Conservation (phyloP, 2,797 vertebrate species). For the Epinephelus malabaricus region DNA sequence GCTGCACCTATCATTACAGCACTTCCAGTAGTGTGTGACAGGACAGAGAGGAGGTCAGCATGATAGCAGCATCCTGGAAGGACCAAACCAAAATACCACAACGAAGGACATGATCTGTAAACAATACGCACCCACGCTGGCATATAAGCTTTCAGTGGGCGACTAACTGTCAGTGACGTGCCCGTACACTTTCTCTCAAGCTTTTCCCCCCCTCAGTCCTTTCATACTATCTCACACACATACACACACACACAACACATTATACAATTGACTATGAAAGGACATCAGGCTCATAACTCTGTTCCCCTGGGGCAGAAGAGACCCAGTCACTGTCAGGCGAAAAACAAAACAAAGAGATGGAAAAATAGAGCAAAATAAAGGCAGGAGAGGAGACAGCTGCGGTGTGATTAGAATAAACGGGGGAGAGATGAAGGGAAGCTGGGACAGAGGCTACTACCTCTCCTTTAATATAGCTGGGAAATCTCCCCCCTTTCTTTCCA, state of each 20-base stretch:
- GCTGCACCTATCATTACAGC: slow-evolving; percentile 58
- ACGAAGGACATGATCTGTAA: slow-evolving; percentile 76
- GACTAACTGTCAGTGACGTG: slow-evolving; percentile 64
- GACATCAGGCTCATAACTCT: slow-evolving; percentile 86
- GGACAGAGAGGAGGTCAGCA: slow-evolving; percentile 76
- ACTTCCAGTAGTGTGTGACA: slow-evolving; percentile 77
- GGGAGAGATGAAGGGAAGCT: slow-evolving; percentile 79
- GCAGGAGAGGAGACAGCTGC: slow-evolving; percentile 79
- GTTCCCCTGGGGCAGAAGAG: slow-evolving; percentile 81
- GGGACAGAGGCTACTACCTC: slow-evolving; percentile 81
- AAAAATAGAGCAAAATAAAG: slow-evolving; percentile 85
- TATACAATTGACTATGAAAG: slow-evolving; percentile 86
- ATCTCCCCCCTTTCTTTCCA: slow-evolving; percentile 75
- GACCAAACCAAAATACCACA: slow-evolving; percentile 78
- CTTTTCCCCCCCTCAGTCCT: slow-evolving; percentile 14
- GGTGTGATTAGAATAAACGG: slow-evolving; percentile 89
- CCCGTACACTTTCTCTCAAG: slow-evolving; percentile 58
- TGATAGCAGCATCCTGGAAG: slow-evolving; percentile 83
- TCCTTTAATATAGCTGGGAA: slow-evolving; percentile 87
- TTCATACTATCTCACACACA: slow-evolving; percentile 36
- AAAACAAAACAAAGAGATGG: slow-evolving; percentile 87
- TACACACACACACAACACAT: slow-evolving; percentile 69
- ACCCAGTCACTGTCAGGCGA: slow-evolving; percentile 84
- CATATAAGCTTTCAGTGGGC: slow-evolving; percentile 70
- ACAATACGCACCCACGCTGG: slow-evolving; percentile 75